Base-by-base conservation (phyloP, 2,888 invertebrate species). In the Drosophila hawaiiensis region DNA sequence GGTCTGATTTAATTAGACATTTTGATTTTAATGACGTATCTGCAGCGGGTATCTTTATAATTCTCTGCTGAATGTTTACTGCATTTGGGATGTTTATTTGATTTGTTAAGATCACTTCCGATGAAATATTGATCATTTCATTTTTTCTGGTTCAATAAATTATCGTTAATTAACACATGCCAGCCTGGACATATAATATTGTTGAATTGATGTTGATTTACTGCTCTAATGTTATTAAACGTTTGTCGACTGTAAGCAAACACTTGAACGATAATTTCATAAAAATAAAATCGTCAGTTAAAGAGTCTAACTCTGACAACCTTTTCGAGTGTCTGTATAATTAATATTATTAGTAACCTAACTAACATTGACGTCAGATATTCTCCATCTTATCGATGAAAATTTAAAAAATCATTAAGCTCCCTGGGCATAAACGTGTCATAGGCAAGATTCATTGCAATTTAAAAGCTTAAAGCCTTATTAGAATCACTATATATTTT, bases 111-210 rank as follows among this genome's bases (percentile, higher is more conserved):
- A 61, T 31, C 25, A 65, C 53, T 81, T 78, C 77, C 72, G 59
- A n/a, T 33, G 64, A 67, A 52, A 22, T 19, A 50, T 43, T 47
- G 76, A 83, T 76, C 76, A 79, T 83, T 85, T 68, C 54, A 79
- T 83, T 79, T 78, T 71, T 69, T 60, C 5, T 53, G 59, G 39
- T 41, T 37, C 41, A 31, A 55, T 50, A 50, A 76, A 76, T 73
- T 87, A 71, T 63, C 68, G 50, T 14, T 25, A 78, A 80, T 86
- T 89, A 80, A 68, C 84, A 76, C 64, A 54, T 61, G 37, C 37
- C 54, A 61, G 41, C 4, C 54, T 58, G 10, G 56, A n/a, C 33
- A 52, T 41, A 64, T 67, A 43, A 47, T 39, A 66, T 74, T 80
- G 62, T 56, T 37, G 29, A 29, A 67, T n/a, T 62, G 28, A 55